These are phyloP conservation scores for Ranitomeya imitator DNA, from an alignment of 2,113 vertebrate species.

Conservation along the genomic window DNA sequence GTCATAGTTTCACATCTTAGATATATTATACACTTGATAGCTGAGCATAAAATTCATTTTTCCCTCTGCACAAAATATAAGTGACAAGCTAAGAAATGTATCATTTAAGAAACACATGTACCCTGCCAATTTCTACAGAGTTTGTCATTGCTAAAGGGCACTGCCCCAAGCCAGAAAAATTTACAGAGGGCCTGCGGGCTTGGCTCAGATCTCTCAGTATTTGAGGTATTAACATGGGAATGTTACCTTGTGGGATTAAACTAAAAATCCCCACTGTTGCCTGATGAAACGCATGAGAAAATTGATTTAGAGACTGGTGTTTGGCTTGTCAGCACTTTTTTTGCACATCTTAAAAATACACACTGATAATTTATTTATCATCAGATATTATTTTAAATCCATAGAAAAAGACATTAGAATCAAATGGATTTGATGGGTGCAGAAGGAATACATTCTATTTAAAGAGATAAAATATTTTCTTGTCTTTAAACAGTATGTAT, in stretches of 20 bases:
- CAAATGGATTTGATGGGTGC: not conserved
- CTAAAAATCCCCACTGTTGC: slow-evolving; percentile 32
- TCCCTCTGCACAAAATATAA: slow-evolving; percentile 23
- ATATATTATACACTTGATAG: not conserved
- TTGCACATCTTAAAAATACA: slow-evolving; percentile 4
- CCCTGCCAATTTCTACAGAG: slow-evolving; percentile 51
- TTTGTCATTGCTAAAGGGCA: slow-evolving; percentile 50
- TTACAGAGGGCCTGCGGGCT: slow-evolving; percentile 46
- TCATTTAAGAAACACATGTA: slow-evolving; percentile 47
- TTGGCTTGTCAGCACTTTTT: slow-evolving; percentile 26
- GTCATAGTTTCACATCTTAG: not conserved
- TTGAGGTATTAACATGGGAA: slow-evolving; percentile 52
- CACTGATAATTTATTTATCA: slow-evolving; percentile 36
- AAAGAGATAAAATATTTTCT: not conserved
- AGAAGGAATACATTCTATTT: not conserved
- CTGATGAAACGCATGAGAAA: slow-evolving; percentile 17
- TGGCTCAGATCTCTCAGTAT: slow-evolving; percentile 47
- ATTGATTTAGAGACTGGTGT: slow-evolving; percentile 36
- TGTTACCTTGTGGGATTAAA: slow-evolving; percentile 15
- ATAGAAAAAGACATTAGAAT: not conserved
- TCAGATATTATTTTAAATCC: not conserved
- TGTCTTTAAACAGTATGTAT: no score
- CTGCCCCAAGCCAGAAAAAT: slow-evolving; percentile 37
- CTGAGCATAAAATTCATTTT: not conserved
- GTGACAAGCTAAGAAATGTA: slow-evolving; percentile 50